phyloP scores from a whole-genome alignment of 2,888 invertebrate species.

The Syritta pipiens region DNA sequence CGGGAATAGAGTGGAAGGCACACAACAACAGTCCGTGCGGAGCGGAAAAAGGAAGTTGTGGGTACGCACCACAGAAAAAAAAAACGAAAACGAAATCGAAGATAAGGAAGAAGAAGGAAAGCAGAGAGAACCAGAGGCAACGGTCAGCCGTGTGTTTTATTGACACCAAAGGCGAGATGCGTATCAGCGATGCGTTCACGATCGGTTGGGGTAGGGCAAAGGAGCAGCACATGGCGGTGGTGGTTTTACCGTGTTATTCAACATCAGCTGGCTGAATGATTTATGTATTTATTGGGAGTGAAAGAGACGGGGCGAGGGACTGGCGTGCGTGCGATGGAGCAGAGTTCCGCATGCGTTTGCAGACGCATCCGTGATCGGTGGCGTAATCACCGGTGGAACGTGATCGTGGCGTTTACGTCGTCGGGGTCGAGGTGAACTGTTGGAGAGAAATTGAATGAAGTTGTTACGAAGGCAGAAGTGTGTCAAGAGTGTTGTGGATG shows the following conservation, averaged over 20 bases:
- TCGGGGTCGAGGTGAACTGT: too few relatives aligned
- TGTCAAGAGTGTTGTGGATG: too few relatives aligned
- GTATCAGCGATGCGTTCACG: conserved; percentile 38
- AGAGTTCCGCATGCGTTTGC: conserved; percentile 19
- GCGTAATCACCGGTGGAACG: too few relatives aligned
- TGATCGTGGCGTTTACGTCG: too few relatives aligned
- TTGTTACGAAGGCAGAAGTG: too few relatives aligned
- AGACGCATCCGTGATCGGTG: too few relatives aligned
- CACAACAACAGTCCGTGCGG: conserved; percentile 10
- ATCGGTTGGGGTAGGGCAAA: conserved; percentile 28
- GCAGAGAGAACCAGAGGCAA: too few relatives aligned
- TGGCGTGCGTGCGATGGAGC: conserved; percentile 19
- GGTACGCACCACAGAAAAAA: conserved; percentile 52
- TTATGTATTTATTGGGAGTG: conserved; percentile 28
- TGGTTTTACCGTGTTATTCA: conserved; percentile 21
- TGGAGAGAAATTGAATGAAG: too few relatives aligned
- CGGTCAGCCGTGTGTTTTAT: conserved; percentile 23
- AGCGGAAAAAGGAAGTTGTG: conserved; percentile 66
- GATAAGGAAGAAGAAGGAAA: background rate
- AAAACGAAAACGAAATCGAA: conserved; percentile 8
- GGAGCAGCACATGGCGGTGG: conserved; percentile 1
- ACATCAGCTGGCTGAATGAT: conserved; percentile 23
- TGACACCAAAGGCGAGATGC: conserved; percentile 40
- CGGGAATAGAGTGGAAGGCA: too few relatives aligned
- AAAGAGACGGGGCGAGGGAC: background rate